These are phyloP conservation scores for Hydropsyche betteni DNA, from an alignment of 2,888 invertebrate genomes.

Conservation along the genomic window DNA sequence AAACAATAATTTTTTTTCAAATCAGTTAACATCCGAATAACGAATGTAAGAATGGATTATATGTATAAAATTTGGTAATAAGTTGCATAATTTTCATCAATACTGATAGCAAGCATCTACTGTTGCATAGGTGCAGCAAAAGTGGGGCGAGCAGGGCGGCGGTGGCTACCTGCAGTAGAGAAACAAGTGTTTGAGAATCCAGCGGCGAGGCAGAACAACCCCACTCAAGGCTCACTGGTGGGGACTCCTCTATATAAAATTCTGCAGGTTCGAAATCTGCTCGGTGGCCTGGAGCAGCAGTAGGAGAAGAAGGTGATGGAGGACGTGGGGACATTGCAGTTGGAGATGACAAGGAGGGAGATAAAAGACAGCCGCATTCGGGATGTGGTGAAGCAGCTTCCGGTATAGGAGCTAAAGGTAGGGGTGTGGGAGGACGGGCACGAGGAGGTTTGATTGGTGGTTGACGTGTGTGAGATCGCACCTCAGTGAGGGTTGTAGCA, in stretches of 20 bases:
- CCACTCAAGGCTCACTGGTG: conserved; percentile 84
- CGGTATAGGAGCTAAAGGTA: conserved; percentile 39
- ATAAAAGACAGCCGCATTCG: conserved; percentile 42
- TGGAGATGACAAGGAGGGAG: conserved; percentile 40
- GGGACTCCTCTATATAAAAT: conserved; percentile 89
- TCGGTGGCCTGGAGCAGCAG: conserved; percentile 47
- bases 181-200: conserved; percentile 57
- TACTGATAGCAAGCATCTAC: conserved; percentile 28
- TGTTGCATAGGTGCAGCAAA: conserved; percentile 30
- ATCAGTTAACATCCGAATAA: no score
- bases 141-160: conserved; percentile 42
- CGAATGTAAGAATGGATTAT: neutral
- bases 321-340: conserved; percentile 51
- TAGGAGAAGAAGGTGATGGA: conserved; percentile 55
- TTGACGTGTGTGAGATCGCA: conserved; percentile 56
- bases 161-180: conserved; percentile 60
- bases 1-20: no score
- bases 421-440: conserved; percentile 54
- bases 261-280: conserved; percentile 81
- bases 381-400: conserved; percentile 36
- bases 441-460: conserved; percentile 63
- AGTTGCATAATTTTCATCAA: neutral
- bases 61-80: neutral
- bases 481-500: conserved; percentile 69
- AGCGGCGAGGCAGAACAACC: conserved; percentile 59